Evolutionary conservation across 92 coral and sea anemone species (phyloP), one percentile per base, ranked within the genome.

Genomic region (Epizoanthus stellaris): DNA sequence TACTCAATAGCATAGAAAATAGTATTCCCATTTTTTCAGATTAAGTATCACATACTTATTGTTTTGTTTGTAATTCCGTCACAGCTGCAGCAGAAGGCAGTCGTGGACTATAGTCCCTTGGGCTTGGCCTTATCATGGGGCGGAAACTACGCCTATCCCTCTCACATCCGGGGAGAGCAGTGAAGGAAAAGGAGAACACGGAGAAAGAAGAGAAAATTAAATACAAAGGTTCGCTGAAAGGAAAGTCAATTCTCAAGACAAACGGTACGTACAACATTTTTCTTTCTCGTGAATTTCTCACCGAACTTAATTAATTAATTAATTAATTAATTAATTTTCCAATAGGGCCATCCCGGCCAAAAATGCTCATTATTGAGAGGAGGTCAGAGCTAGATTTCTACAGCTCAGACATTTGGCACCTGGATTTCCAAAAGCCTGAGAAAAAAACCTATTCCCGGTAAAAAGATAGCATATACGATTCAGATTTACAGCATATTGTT

Each of bases 171-270:
- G 60, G 60, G 1, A 20, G 42, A 64, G 49, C 49, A 62, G 83
- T 42, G 72, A 79, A 20, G 30, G 72, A 42, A 63, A 79, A n/a
- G 2, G 83, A 79, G 30, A 62, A 13, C 9, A 6, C 58, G 49
- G 67, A 63, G 43, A 77, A 77, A 62, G 43, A 42, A 52, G 59
- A 79, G 30, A 79, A 79, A 63, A 70, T 79, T 8, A 62, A n/a
- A 14, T 79, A 79, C 72, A 79, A 64, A 23, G 83, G 83, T 5
- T 79, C 83, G 15, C 40, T 79, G 6, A 79, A 79, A 79, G 59
- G 45, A 5, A 79, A 61, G 39, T 70, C 72, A 21, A 62, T 54
- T 19, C 45, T 42, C 61, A 79, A 4, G 60, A 13, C 49, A 42
- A 79, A 63, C 71, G 83, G 83, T 79, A 63, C 23, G 83, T 23